Conservation (phyloP, 2,797 vertebrate species). For the Typhlichthys subterraneus region DNA sequence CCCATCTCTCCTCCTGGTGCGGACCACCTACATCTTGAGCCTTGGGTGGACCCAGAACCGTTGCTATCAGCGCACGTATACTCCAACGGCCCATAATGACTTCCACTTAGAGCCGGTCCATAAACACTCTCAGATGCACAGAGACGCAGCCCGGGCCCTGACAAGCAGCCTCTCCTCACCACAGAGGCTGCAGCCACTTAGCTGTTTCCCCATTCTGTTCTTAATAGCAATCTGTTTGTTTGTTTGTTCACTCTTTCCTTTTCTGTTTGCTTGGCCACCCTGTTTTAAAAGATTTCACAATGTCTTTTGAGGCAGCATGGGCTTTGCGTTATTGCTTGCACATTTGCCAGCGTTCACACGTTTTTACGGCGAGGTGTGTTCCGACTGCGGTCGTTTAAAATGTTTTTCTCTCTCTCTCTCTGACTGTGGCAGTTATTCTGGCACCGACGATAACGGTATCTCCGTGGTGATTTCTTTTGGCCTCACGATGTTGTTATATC, state of each 20-base stretch:
- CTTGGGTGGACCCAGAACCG: conserved; percentile 68
- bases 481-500: conserved; percentile 38
- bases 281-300: conserved; percentile 64
- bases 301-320: conserved; percentile 40
- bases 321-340: conserved; percentile 39
- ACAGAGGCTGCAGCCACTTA: conserved; percentile 66
- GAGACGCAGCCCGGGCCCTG: conserved; percentile 59
- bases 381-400: conserved; percentile 49
- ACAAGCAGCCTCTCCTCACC: conserved; percentile 47
- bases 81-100: conserved; percentile 79
- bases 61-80: conserved; percentile 71
- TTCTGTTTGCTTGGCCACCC: conserved; percentile 65
- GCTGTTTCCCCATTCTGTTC: conserved; percentile 65
- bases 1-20: conserved; percentile 57
- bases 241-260: conserved; percentile 65
- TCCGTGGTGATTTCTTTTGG: conserved; percentile 40
- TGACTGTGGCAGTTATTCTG: conserved; percentile 38
- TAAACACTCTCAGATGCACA: conserved; percentile 81
- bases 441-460: conserved; percentile 26
- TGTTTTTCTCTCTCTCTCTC: conserved; percentile 25
- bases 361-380: conserved; percentile 46
- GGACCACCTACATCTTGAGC: conserved; percentile 72
- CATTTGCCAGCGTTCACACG: conserved; percentile 27
- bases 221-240: conserved; percentile 68
- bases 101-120: conserved; percentile 78